Evolutionary conservation across 2,888 invertebrate species (phyloP), one percentile per base, ranked within the genome.

Genomic region (Rambutsinella grinnellia): DNA sequence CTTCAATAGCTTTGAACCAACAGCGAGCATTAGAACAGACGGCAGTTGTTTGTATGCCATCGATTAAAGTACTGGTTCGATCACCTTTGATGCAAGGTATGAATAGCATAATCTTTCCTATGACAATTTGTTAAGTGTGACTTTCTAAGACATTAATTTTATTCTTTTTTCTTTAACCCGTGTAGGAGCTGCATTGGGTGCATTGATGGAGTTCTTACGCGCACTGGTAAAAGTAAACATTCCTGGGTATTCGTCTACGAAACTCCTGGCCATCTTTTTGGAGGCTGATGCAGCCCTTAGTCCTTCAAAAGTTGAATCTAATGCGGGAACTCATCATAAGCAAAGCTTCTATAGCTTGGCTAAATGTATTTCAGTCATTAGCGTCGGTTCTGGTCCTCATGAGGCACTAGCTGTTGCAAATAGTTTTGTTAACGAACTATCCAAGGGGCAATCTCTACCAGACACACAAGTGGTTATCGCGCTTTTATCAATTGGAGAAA

Each of bases 331-430:
- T 84, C 89, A 90, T 76, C 90, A 91, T 84, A 91, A 91, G 53
- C 87, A 90, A 87, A 97, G 97, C 19, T 97, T 94, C 88, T 95
- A 97, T 87, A 97, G 97, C 24, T 90, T 99, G 84, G 97, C 99
- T 5, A 97, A 98, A 87, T 97, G 97, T 87, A 95, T 97, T 66
- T 97, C 98, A 5, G 95, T 96, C 0, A 90, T 99, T 68, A 96
- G 96, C 15, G 92, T 94, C 65, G 81, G 81, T 5, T 92, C 93
- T 58, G 93, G 93, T 85, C 90, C 90, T 3, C 87, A 89, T 46
- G 92, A 93, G 85, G 93, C 93, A 1, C 87, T 91, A 23, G 89
- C 90, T 17, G 87, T 89, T 27, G 87, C 88, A 49, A 85, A 77
- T 46, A 27, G 89, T 92, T 54, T 91, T 92, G 21, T 89, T 89